These are phyloP conservation scores for Guaruba guarouba DNA, from an alignment of 2,113 vertebrate species.

Conservation along the genomic window DNA sequence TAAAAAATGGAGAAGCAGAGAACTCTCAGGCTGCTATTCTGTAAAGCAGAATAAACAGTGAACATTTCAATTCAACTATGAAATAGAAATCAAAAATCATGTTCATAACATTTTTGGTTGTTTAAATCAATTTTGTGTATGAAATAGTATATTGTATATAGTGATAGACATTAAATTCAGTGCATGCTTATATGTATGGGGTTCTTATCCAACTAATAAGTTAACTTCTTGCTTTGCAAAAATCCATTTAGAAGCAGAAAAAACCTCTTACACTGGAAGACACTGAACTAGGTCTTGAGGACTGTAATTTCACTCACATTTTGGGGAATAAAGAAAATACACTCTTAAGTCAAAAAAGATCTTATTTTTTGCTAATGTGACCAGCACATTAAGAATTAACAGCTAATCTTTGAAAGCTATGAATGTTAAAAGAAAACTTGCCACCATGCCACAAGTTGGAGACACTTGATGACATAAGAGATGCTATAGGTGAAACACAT, in stretches of 20 bases:
- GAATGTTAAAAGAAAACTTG: background rate
- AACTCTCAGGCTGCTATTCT: background rate
- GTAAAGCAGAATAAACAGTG: background rate
- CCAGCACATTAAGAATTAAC: background rate
- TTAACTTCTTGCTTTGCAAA: background rate
- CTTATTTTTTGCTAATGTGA: background rate
- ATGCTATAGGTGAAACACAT: background rate
- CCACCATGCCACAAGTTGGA: background rate
- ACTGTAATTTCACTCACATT: background rate
- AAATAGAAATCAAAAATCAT: background rate
- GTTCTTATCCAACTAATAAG: accelerated
- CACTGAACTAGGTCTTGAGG: background rate
- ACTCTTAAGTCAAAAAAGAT: background rate
- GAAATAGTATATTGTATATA: background rate
- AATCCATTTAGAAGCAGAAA: background rate
- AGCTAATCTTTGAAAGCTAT: background rate
- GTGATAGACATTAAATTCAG: background rate
- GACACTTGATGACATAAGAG: background rate
- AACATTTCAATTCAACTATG: background rate
- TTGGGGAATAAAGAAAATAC: background rate
- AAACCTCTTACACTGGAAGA: background rate
- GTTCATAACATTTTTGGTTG: background rate
- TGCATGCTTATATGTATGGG: accelerated
- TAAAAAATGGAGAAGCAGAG: background rate
- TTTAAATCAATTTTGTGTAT: background rate